phyloP scores from a whole-genome alignment of 1,140 invertebrate genomes.

The Drosophila sturtevanti region DNA sequence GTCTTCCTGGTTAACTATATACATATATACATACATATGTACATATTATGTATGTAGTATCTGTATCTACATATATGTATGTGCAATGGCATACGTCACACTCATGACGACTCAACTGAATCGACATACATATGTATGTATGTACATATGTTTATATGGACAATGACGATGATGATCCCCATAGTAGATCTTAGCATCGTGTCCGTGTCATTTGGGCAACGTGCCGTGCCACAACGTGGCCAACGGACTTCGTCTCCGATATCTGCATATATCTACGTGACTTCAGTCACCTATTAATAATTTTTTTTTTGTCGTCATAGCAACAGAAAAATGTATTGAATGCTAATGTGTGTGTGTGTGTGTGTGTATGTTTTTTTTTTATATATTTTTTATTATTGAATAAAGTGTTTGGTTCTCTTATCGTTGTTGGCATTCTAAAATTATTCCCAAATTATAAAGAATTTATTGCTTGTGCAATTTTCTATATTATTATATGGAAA shows the following conservation, averaged over 20 bases:
- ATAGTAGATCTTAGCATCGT: conserved; percentile 12
- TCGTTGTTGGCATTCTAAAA: no score
- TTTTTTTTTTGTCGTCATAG: neutral
- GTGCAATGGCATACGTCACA: neutral
- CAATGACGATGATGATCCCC: neutral
- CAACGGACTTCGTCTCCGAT: neutral
- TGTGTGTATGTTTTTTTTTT: neutral
- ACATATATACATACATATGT: no score
- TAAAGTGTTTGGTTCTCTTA: neutral
- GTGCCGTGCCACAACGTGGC: conserved; percentile 18
- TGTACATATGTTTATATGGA: no score
- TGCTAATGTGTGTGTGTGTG: no score
- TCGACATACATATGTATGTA: no score
- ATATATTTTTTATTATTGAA: neutral
- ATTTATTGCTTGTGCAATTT: no score
- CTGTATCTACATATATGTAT: no score
- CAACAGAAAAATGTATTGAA: neutral
- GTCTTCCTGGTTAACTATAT: neutral
- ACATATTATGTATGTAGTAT: no score
- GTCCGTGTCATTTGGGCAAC: conserved; percentile 51
- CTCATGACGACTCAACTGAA: neutral
- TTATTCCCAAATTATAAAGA: no score
- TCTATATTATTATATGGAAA: no score
- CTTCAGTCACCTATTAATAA: neutral
- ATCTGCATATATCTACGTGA: conserved; percentile 2